Base-by-base conservation (phyloP, 2,113 vertebrate species). In the Cricetomys ansorgei region DNA sequence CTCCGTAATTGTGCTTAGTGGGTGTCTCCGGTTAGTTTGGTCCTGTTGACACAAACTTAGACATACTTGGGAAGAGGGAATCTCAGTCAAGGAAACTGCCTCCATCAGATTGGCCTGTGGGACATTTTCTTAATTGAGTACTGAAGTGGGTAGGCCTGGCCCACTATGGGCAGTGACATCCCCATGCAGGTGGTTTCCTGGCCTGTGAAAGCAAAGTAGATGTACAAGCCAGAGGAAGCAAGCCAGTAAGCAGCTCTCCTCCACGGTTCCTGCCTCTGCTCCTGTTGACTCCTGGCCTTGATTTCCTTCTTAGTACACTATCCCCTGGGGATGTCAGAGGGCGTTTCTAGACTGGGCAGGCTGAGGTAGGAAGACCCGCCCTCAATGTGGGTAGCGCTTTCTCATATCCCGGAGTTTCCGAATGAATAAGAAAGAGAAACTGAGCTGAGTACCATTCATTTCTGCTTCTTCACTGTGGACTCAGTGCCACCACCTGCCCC, bases 231-330 rank as follows among this genome's bases (percentile, higher is more conserved):
- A 64, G 27, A 7, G 55, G 8, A 64, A 64, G 27, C 40, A 21
- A 31, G 23, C n/a, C 55, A 27, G 7, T 7, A 43, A 83, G 55
- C 79, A 59, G n/a, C 2, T n/a, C 91, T 86, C 19, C 50, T 29
- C 80, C n/a, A 2, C 1, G 1, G 81, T 7, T 19, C 40, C 27
- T 2, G 2, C 13, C n/a, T 62, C 55, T 29, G 4, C 10, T 21
- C 70, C 70, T 73, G 55, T 62, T 43, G 55, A 83, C 13, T 40
- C 7, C 80, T n/a, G 59, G n/a, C 40, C n/a, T 43, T 64, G 27
- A 84, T 84, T 31, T 84, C 40, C 57, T 45, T 45, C 81, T 64
- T 64, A 64, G 27, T 45, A 15, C 3, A 4, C 55, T 59, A 16
- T 16, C 34, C n/a, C 25, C 79, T 81, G 53, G 37, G 37, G 11